A percentile compares a stretch with the other conserved stretches of the same genome.
Evolutionary conservation across 2,797 vertebrate genomes (phyloP).

Genomic region (Diplodus sargus): DNA sequence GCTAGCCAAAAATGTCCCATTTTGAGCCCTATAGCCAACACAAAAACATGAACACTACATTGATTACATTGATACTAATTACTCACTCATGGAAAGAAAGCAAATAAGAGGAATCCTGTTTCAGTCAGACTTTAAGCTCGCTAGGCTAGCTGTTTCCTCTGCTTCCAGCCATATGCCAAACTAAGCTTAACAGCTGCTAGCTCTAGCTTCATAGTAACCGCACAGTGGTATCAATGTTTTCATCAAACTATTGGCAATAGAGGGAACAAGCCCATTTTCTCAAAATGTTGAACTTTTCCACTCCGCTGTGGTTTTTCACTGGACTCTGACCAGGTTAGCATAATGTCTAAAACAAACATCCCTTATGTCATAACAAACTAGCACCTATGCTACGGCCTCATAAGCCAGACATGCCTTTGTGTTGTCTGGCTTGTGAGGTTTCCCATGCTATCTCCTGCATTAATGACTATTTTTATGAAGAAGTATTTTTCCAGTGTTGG

Average conservation of each 20-base stretch:
- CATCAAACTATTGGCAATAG: neutral
- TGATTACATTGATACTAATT: neutral
- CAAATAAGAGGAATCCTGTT: neutral
- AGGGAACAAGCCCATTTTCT: neutral
- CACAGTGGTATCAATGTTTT: neutral
- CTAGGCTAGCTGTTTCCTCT: neutral
- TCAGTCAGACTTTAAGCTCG: neutral
- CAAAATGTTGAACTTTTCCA: constrained; percentile 27
- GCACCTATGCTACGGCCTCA: constrained; percentile 54
- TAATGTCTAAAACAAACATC: constrained; percentile 24
- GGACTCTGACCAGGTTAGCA: constrained; percentile 13
- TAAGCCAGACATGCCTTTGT: constrained; percentile 42
- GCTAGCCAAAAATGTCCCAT: neutral
- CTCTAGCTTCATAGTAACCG: neutral
- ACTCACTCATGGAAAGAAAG: neutral
- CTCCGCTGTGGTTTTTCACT: neutral
- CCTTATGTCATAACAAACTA: constrained; percentile 52
- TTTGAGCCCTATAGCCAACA: too few relatives aligned
- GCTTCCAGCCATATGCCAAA: neutral
- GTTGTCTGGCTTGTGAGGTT: constrained; percentile 52
- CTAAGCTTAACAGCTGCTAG: neutral
- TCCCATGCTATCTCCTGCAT: constrained; percentile 62
- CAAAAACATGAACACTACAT: neutral
- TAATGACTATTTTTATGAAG: constrained; percentile 84
- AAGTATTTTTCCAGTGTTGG: constrained; percentile 84